Base-by-base conservation (phyloP, 2,888 invertebrate species). In the Metellina segmentata region DNA sequence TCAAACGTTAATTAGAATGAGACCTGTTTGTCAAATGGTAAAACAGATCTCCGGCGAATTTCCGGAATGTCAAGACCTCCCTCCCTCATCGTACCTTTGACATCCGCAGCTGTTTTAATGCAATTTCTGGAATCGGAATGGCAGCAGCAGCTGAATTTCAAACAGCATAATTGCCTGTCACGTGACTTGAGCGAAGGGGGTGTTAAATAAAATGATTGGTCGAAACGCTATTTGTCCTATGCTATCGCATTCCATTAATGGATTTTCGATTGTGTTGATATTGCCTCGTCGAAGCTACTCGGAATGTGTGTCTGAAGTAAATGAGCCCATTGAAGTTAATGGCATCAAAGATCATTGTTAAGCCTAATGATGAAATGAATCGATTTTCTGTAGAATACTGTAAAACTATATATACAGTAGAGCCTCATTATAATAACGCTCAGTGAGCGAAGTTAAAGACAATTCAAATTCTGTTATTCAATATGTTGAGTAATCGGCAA, bases 131-230 rank as follows among this genome's bases (percentile, higher is more conserved):
- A 52, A 82, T 53, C 81, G 71, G 19, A 71, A 51, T 53, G 81
- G 81, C 70, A 20, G 81, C 48, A 49, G 19, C n/a, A 9, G 51
- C 49, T 51, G 81, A 70, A 82, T 82, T 82, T 82, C 81, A 48
- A 82, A 82, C 71, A 11, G n/a, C 19, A 51, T 82, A 82, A 82
- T 82, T 82, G 81, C 81, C 81, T 82, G 81, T 82, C 81, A 82
- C 11, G 51, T 71, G 71, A 71, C 20, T 16, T 61, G 81, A 81
- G 52, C 61, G 81, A 61, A 8, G 34, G 7, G 16, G 34, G 11
- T 16, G 61, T 20, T 81, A 61, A 81, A 81, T 81, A 81, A 81
- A 61, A 53, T 19, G 81, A 81, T 34, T 69, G 81, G 13, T 81
- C 61, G 49, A 77, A 77, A 51, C 49, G 49, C 49, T 77, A 4